Evolutionary conservation across 2,888 invertebrate genomes (phyloP).

Genomic region (Panzeria rudis): DNA sequence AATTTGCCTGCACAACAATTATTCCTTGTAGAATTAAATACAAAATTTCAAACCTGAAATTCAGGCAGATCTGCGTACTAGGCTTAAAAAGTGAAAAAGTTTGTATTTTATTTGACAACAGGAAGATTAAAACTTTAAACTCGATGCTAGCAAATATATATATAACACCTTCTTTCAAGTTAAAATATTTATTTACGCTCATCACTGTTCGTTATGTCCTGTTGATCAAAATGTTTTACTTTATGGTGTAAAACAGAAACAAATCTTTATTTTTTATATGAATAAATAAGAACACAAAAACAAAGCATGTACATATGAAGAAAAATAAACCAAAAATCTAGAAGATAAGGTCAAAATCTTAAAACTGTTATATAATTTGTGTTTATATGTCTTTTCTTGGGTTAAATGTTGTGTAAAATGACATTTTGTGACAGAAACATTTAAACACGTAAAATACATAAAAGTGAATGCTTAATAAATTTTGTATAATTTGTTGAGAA

Average conservation of each 20-base stretch:
- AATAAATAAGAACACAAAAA: not conserved
- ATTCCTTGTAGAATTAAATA: too few relatives aligned
- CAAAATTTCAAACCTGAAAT: too few relatives aligned
- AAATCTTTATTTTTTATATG: slow-evolving; percentile 15
- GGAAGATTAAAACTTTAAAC: too few relatives aligned
- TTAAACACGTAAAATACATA: slow-evolving; percentile 13
- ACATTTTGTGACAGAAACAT: slow-evolving; percentile 36
- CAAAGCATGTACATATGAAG: not conserved
- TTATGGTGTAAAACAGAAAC: slow-evolving; percentile 20
- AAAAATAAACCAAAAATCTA: not conserved
- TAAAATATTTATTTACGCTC: not conserved
- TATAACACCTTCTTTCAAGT: not conserved
- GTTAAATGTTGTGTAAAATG: slow-evolving; percentile 64
- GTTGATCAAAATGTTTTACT: not conserved
- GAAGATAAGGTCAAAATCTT: slow-evolving; percentile 32
- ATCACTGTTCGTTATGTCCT: not conserved
- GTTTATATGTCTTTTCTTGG: slow-evolving; percentile 33
- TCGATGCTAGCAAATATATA: too few relatives aligned
- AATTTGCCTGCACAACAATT: too few relatives aligned
- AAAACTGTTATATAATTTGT: slow-evolving; percentile 31
- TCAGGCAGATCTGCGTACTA: too few relatives aligned
- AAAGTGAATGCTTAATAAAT: slow-evolving; percentile 50
- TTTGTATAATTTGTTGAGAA: slow-evolving; percentile 26
- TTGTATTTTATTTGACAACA: too few relatives aligned
- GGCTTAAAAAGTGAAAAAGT: too few relatives aligned